Base-by-base conservation (phyloP, 1,140 invertebrate genomes). In the Brachionus koreanus region DNA sequence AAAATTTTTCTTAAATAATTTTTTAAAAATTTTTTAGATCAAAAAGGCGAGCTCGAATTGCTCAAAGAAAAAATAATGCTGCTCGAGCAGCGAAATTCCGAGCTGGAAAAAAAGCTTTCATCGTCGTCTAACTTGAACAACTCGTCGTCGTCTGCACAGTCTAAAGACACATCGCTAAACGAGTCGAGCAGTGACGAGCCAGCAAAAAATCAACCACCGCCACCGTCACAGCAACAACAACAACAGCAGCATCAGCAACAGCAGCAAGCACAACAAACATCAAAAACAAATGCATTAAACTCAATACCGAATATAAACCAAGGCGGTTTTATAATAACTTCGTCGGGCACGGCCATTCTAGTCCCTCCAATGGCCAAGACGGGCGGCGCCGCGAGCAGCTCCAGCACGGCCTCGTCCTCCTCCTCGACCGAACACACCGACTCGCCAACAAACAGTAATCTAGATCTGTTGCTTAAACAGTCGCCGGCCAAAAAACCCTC, bases 231-330 rank as follows among this genome's bases (percentile, higher is more conserved):
- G 6, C 61, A 65, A 29, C 61, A 65, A 3, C 61, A 65, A 29
- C 61, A 29, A 65, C 61, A 29, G 3, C 61, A 29, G 29, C 16
- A 29, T 1, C 25, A 29, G 7, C 16, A 65, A 65, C 9, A 29
- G 9, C 61, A 29, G 9, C 61, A 35, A 23, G 2, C 2, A 2
- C 1, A 74, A 13, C 69, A 25, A 6, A 10, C 76, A 13, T 42
- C n/a, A 52, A 7, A 10, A 37, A 12, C 76, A 5, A 13, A 16
- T 23, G n/a, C 39, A 13, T 19, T 63, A 16, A 57, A 35, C 19
- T 42, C 49, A n/a, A 79, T 79, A 79, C 76, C 76, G 5, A 79
- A 79, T 37, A 79, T 79, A 61, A 79, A 79, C n/a, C 76, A 79
- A 61, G 76, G 76, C 37, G 76, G 76, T 7, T 79, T 79, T 37